These are phyloP conservation scores for Drosophila sp. DNA, from an alignment of 1,140 invertebrate species.

Conservation along the genomic window DNA sequence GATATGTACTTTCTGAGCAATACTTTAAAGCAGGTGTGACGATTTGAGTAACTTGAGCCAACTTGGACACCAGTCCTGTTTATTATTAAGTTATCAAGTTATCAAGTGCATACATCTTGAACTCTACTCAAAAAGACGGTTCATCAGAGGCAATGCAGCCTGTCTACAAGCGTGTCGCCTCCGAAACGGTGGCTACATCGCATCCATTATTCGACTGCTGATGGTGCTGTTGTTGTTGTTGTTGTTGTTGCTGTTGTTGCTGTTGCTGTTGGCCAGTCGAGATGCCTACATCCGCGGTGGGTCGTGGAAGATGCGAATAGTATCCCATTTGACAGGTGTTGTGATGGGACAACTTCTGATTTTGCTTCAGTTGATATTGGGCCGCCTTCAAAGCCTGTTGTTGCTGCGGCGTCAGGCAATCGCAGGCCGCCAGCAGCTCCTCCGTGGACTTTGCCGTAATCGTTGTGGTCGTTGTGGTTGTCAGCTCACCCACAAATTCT, in stretches of 20 bases:
- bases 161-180: conserved; percentile 76
- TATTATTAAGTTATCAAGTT: too few species aligned
- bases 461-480: conserved; percentile 85
- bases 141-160: not conserved
- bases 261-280: conserved; percentile 54
- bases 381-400: conserved; percentile 75
- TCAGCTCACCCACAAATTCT: conserved; percentile 85
- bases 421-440: conserved; percentile 87
- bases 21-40: not conserved
- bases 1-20: conserved; percentile 12
- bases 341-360: conserved; percentile 76
- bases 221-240: conserved; percentile 47
- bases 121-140: conserved; percentile 30
- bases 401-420: conserved; percentile 69
- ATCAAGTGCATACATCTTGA: not conserved
- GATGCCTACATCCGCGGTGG: conserved; percentile 74
- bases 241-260: conserved; percentile 52
- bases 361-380: conserved; percentile 76
- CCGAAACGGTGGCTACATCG: conserved; percentile 74
- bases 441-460: conserved; percentile 91
- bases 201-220: conserved; percentile 42
- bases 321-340: conserved; percentile 82
- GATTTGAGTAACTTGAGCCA: too few species aligned
- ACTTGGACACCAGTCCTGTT: too few species aligned
- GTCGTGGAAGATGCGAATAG: conserved; percentile 80